Evolutionary conservation across 2,888 invertebrate species (phyloP), one percentile per base, ranked within the genome.

Genomic region (Pomacea canaliculata): DNA sequence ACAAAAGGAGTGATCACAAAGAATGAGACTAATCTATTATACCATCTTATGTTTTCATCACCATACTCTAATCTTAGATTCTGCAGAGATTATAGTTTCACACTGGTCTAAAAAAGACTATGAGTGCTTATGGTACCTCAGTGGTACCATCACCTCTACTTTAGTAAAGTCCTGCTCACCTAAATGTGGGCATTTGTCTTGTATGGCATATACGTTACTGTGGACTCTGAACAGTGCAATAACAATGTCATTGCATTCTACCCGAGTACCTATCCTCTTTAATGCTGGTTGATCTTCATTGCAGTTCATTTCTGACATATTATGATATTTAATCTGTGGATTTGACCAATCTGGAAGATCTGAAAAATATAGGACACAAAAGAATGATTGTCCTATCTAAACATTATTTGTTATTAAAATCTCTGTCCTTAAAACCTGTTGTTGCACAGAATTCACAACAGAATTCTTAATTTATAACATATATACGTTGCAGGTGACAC

Each of bases 171-270:
- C 16, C 3, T 27, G 56, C 76, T 56, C 78, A 89, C 89, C 89
- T 82, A 86, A 84, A 85, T 89, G 89, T 9, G 89, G 89, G 79
- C 89, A 89, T 76, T 84, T 84, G 73, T 88, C 88, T 70, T 85
- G 81, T 10, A 88, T 81, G 13, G 88, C 89, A 83, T 82, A 87
- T 65, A 89, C 86, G 37, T 81, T 71, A 0, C 83, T 74, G 59
- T 82, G 81, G 66, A 84, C 81, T 60, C 87, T 78, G 75, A 89
- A 89, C 66, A 89, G 71, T 7, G 89, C 88, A 51, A 89, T 82
- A 66, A 85, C 82, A 67, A 82, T 80, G 73, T 87, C 86, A 79
- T 89, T 89, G 66, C 63, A 63, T 19, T 63, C 63, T 19, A 63
- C 63, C 19, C 12, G 10, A 16, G 19, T 19, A 23, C 63, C 19